These are phyloP conservation scores for Cerceris ruficornis DNA, from an alignment of 2,888 invertebrate species.

Conservation along the genomic window DNA sequence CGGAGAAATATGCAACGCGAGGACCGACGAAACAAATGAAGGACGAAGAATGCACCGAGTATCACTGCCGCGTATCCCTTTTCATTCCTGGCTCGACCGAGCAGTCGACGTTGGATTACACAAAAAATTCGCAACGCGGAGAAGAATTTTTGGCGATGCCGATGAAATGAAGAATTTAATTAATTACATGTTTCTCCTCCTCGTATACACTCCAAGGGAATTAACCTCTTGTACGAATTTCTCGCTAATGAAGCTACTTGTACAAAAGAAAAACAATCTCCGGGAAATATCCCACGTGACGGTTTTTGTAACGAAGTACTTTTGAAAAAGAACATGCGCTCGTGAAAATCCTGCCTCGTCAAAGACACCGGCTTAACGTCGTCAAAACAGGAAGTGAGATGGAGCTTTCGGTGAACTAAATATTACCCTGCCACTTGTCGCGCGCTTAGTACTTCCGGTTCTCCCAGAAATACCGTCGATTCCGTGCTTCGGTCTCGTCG, in stretches of 20 bases:
- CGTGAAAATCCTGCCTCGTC: background rate
- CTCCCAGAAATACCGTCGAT: background rate
- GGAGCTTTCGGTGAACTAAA: constrained; percentile 46
- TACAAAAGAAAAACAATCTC: too few relatives aligned
- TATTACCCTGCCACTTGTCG: constrained; percentile 40
- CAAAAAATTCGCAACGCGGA: background rate
- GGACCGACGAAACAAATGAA: background rate
- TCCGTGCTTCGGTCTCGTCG: background rate
- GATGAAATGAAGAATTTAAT: background rate
- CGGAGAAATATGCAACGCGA: background rate
- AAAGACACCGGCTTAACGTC: constrained; percentile 1
- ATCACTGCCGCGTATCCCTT: background rate
- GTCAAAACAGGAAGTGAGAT: constrained; percentile 44
- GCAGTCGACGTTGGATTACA: background rate
- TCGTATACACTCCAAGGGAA: too few relatives aligned
- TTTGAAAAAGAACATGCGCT: too few relatives aligned
- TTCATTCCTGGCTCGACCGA: constrained; percentile 2
- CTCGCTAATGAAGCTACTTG: too few relatives aligned
- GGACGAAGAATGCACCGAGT: constrained; percentile 16
- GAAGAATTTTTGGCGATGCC: background rate
- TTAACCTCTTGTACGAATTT: too few relatives aligned
- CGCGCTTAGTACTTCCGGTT: constrained; percentile 42
- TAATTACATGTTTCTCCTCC: background rate
- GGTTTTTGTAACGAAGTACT: background rate
- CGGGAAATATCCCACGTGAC: background rate